Evolutionary conservation across 2,888 invertebrate genomes (phyloP), one percentile per base, ranked within the genome.

Genomic region (Rugalucina vietnamica): DNA sequence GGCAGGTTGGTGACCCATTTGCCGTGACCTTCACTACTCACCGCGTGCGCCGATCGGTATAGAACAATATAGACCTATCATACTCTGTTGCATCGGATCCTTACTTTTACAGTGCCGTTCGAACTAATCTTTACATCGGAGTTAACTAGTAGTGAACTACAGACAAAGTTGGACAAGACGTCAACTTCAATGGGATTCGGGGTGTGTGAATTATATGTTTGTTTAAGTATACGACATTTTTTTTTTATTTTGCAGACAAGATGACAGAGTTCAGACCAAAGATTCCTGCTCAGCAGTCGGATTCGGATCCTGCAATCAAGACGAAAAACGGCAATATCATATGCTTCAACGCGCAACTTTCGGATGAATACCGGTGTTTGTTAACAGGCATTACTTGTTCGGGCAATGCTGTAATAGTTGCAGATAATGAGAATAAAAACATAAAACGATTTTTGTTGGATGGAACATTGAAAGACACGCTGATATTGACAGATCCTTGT

Each of bases 381-480:
- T 60, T 90, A 12, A 89, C 90, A 0, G 89, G 89, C 12, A 71
- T 90, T 24, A 70, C 84, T 0, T 81, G 78, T 36, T 70, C 85
- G 21, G 74, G 80, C 0, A 80, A 79, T 0, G 50, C 74, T n/a
- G 65, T 89, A 24, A 27, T 89, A 32, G 88, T 88, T 1, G 87
- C 85, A 21, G 90, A 90, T 70, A 89, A 89, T 69, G 90, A 89
- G 76, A 90, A 89, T 60, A 88, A 88, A 73, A 82, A 69, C 10
- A 24, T 89, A 1, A 90, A 90, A 81, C 60, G 90, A 24, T 90
- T 89, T 71, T 79, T 39, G 21, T n/a, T 77, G 2, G 57, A 81
- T 50, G 87, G 87, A 10, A 76, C 77, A 21, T 83, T 88, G 29
- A 43, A 84, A 4, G 89, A 89, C 14, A 54, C 69, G 32, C 34